Evolutionary conservation across 2,113 vertebrate species (phyloP).

Genomic region (Cinclus mexicanus): DNA sequence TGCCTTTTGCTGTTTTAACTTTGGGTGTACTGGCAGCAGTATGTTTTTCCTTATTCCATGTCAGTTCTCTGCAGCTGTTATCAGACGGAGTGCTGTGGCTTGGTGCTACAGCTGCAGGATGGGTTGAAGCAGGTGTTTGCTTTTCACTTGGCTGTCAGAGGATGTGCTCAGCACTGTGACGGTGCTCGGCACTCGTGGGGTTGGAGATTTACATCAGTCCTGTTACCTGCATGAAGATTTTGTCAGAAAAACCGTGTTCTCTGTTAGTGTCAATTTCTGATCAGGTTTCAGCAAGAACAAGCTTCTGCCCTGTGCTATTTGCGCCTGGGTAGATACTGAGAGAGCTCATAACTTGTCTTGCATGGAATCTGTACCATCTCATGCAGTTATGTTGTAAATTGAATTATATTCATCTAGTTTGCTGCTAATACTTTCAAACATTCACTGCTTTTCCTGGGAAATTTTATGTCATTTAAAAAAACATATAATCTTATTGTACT

Average conservation of each 20-base stretch:
- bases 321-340: background rate
- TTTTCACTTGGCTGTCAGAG: background rate
- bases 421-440: background rate
- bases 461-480: background rate
- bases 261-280: background rate
- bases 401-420: background rate
- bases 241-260: background rate
- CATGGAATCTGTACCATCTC: background rate
- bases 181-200: fast-evolving
- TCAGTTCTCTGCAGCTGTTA: background rate
- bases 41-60: background rate
- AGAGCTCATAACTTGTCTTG: background rate
- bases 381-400: background rate
- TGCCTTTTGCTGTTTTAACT: background rate
- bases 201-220: background rate
- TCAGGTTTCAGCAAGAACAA: background rate
- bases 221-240: background rate
- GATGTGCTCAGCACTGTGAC: background rate
- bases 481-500: background rate
- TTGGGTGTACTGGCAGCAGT: background rate
- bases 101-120: background rate
- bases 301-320: background rate
- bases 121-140: background rate
- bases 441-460: background rate
- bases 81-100: background rate